Conservation (phyloP, 1,140 invertebrate genomes). For the Ceratina australensis region DNA sequence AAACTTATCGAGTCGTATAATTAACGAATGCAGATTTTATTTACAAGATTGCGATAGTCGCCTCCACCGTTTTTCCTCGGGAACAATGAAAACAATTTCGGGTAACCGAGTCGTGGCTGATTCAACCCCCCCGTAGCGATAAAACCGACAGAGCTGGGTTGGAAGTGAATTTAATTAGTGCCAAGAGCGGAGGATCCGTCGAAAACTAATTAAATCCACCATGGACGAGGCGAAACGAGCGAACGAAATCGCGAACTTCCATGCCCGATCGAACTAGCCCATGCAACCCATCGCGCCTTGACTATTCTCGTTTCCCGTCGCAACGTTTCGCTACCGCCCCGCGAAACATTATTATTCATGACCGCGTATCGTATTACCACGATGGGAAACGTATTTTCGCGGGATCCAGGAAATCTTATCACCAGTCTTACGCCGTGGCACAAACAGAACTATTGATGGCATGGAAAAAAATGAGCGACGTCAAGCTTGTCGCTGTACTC, state of each 20-base stretch:
- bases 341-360: constrained; percentile 67
- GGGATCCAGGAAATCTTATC: constrained; percentile 22
- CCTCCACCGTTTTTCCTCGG: neutral
- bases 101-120: neutral
- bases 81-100: constrained; percentile 26
- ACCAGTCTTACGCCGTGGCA: constrained; percentile 26
- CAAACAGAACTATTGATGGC: constrained; percentile 43
- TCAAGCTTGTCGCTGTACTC: too few relatives aligned
- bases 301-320: neutral
- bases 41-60: neutral
- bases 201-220: constrained; percentile 28
- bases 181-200: neutral
- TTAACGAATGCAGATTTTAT: too few relatives aligned
- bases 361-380: constrained; percentile 57
- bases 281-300: neutral
- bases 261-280: neutral
- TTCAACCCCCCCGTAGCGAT: neutral
- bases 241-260: neutral
- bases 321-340: neutral
- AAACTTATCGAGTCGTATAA: too few relatives aligned
- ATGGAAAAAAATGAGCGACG: neutral
- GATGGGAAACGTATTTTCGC: constrained; percentile 24
- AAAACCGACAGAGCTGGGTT: neutral
- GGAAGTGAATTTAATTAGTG: constrained; percentile 23
- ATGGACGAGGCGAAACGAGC: neutral